Percentiles rank a stretch among this genome's conserved stretches.
Evolutionary conservation across 2,113 vertebrate genomes (phyloP).

Genomic region (Tachuris rubrigastra): DNA sequence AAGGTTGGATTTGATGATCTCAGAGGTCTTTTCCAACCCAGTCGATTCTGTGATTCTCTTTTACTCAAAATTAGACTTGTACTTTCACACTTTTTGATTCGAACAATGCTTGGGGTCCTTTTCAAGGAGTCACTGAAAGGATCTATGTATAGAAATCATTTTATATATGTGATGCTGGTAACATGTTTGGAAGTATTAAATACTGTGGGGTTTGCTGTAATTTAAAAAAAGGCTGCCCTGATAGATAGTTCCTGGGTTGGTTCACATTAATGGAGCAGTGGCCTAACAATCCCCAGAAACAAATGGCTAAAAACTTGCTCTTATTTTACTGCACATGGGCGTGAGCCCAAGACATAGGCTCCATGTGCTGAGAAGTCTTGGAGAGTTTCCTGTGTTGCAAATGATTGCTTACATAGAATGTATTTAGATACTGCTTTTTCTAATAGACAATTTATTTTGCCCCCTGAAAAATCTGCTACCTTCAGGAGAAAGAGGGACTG

Average conservation of each 20-base stretch:
- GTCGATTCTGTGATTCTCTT: not conserved
- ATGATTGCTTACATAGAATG: fast-evolving
- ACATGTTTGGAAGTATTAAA: not conserved
- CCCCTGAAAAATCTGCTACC: not conserved
- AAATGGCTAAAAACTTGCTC: not conserved
- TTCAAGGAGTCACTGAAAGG: not conserved
- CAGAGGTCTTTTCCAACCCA: not conserved
- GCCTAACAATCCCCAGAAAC: not conserved
- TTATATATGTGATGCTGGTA: not conserved
- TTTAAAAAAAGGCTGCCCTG: not conserved
- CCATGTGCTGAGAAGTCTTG: not conserved
- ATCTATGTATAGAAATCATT: not conserved
- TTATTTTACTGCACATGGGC: not conserved
- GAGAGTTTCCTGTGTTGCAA: not conserved
- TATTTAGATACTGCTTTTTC: not conserved
- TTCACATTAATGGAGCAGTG: not conserved
- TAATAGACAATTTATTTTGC: not conserved
- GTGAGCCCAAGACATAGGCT: not conserved
- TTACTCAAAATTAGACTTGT: not conserved
- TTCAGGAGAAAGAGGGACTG: not conserved
- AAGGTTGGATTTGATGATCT: not conserved
- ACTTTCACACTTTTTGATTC: not conserved
- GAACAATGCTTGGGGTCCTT: not conserved
- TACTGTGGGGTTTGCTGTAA: not conserved
- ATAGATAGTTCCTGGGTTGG: not conserved